phyloP scores from a whole-genome alignment of 2,797 vertebrate genomes.

The Argya squamiceps region DNA sequence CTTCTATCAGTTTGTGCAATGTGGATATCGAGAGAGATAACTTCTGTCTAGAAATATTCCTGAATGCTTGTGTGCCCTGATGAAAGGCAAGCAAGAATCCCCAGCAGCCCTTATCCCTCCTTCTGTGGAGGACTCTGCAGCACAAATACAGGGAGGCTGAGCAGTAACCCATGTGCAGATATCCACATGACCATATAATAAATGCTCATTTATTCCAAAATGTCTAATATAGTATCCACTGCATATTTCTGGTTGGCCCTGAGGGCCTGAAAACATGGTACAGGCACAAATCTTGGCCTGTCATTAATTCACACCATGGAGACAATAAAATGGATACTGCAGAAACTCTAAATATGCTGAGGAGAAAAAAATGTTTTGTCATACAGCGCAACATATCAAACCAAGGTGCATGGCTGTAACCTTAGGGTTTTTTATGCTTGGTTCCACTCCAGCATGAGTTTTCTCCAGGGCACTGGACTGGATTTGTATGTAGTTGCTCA shows the following conservation, averaged over 20 bases:
- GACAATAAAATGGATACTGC: background rate
- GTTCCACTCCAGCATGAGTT: background rate
- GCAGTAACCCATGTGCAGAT: background rate
- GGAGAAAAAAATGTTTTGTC: background rate
- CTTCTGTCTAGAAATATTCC: background rate
- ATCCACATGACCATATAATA: background rate
- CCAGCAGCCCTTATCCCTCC: background rate
- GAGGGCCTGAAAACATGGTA: background rate
- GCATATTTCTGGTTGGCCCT: background rate
- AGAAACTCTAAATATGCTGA: background rate
- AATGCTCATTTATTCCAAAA: background rate
- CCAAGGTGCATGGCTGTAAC: background rate
- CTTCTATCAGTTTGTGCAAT: background rate
- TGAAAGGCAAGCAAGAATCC: background rate
- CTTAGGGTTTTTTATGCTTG: fast-evolving
- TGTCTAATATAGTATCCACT: background rate
- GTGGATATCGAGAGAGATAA: background rate
- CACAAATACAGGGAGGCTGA: background rate
- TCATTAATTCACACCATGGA: background rate
- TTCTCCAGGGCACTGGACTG: background rate
- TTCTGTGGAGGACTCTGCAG: background rate
- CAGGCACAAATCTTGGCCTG: background rate
- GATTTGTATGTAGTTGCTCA: background rate
- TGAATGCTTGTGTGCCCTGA: background rate
- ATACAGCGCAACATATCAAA: background rate